Evolutionary conservation across 2,797 vertebrate genomes (phyloP), one percentile per base, ranked within the genome.

Genomic region (Setipinna tenuifilis): DNA sequence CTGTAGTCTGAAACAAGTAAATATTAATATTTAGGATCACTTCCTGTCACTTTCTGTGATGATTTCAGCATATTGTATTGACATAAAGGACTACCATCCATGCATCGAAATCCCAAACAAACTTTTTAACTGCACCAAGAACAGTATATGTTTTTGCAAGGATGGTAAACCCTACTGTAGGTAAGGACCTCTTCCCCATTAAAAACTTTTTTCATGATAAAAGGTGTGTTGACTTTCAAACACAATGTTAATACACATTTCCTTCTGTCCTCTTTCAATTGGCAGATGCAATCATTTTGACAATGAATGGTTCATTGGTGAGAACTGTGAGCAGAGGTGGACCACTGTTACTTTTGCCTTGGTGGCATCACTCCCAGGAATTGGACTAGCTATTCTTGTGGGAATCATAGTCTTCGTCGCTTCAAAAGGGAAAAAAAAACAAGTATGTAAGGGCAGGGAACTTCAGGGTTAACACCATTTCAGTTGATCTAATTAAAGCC

Each of bases 301-400:
- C 2, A 82, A 88, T 81, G 86, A 84, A 61, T 90, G 89, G 88
- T 91, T 87, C 84, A 23, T 90, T 0, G 86, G 87, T 12, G 85
- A 84, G 23, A 65, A 65, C n/a, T 91, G 90, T 78, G 82, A 82
- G 28, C 89, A 90, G 85, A 86, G 50, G 35, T 92, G 90, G 90
- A 90, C 82, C 2, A 12, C 82, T 5, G 2, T 87, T 54, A 86
- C 83, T 17, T 90, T 92, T 31, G 89, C 85, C 44, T 85, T 92
- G 44, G 89, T 92, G 61, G 90, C 90, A 2, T 86, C 89, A 2
- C 86, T 92, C 50, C 91, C 91, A 65, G 90, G 91, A 50, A 0
- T 91, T 28, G 85, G 68, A 0, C 84, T 92, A 1, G 90, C 89
- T 6, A 0, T 86, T 28, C 2, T 91, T n/a, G 87, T 91, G 11